Conservation (phyloP, 2,113 vertebrate genomes). For the Nothoprocta perdicaria region DNA sequence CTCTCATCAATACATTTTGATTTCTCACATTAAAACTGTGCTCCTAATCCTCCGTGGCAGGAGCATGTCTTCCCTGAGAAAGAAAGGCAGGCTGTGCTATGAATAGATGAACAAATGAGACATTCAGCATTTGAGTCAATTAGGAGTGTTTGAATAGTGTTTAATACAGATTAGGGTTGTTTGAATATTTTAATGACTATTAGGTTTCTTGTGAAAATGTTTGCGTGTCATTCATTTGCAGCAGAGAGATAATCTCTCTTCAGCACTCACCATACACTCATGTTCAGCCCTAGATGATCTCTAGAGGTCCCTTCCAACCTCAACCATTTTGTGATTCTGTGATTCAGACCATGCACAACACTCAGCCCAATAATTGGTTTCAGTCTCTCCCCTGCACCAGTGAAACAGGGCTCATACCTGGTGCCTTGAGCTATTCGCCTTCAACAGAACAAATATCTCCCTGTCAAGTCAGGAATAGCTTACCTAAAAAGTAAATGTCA, state of each 20-base stretch:
- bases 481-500: background rate
- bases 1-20: background rate
- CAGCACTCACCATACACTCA: background rate
- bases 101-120: background rate
- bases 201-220: background rate
- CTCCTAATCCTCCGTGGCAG: background rate
- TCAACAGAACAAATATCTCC: rapidly evolving
- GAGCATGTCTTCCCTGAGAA: background rate
- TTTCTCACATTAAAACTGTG: background rate
- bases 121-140: background rate
- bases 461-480: background rate
- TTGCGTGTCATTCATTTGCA: background rate
- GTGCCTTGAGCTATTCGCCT: background rate
- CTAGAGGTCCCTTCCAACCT: too few species aligned
- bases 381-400: background rate
- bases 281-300: background rate
- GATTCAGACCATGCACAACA: background rate
- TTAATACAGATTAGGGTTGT: background rate
- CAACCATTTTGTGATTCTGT: too few species aligned
- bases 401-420: background rate
- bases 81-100: background rate
- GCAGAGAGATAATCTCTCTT: background rate
- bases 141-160: background rate
- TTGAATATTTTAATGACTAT: background rate
- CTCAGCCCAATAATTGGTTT: rapidly evolving